Conservation (phyloP, 30 jellyfish, hydroid and myxozoan species). For the Chrysaora quinquecirrha region DNA sequence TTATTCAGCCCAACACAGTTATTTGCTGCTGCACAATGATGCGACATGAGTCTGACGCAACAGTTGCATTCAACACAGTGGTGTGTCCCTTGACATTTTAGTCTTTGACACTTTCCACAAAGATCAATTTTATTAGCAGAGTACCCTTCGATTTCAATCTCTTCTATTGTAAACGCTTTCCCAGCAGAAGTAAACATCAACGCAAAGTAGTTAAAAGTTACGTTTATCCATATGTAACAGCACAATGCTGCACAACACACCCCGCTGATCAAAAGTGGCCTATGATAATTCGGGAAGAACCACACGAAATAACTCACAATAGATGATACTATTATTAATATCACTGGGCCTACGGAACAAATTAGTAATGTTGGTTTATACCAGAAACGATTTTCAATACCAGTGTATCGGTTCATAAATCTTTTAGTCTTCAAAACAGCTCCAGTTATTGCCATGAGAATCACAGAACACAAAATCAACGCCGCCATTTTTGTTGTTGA, state of each 20-base stretch:
- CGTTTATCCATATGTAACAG: constrained; percentile 78
- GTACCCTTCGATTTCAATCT: constrained; percentile 59
- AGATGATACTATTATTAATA: constrained; percentile 27
- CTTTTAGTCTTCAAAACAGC: constrained; percentile 29
- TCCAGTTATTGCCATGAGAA: constrained; percentile 3
- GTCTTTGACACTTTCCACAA: constrained; percentile 65
- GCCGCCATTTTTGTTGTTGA: constrained; percentile 77
- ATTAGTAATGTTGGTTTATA: constrained; percentile 11
- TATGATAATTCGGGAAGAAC: constrained; percentile 42
- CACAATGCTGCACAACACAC: constrained; percentile 31
- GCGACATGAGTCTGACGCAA: constrained; percentile 77
- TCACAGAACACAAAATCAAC: constrained; percentile 6
- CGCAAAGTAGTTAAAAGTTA: constrained; percentile 77
- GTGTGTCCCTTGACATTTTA: constrained; percentile 67
- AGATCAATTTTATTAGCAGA: constrained; percentile 25
- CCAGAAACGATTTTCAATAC: constrained; percentile 27
- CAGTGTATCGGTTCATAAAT: constrained; percentile 7
- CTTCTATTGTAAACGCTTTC: constrained; percentile 52
- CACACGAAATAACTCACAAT: constrained; percentile 43
- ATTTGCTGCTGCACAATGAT: constrained; percentile 67
- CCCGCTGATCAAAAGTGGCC: constrained; percentile 38
- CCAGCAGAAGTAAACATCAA: constrained; percentile 78
- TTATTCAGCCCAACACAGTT: constrained; percentile 87
- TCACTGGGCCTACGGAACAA: constrained; percentile 42
- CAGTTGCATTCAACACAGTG: constrained; percentile 66